Percentiles rank a stretch among this genome's conserved stretches.
phyloP scores from a whole-genome alignment of 2,113 vertebrate genomes.

The Notiomystis cincta region DNA sequence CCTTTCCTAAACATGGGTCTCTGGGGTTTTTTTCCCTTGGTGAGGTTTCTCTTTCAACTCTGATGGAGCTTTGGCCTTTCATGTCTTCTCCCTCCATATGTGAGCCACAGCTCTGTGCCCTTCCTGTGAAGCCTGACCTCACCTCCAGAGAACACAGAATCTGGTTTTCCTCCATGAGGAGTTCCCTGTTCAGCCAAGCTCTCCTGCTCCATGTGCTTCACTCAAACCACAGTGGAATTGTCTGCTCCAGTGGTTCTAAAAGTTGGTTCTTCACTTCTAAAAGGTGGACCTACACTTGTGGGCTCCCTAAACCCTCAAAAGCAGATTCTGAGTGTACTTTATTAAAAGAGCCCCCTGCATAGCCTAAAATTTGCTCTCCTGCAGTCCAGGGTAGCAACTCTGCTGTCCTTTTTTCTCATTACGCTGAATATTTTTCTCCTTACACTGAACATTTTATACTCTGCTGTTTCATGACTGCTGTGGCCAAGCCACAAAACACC shows the following conservation, averaged over 20 bases:
- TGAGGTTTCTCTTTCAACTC: background rate
- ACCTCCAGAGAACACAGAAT: background rate
- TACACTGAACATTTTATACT: background rate
- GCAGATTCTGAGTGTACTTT: background rate
- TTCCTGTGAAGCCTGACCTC: background rate
- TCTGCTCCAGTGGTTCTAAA: background rate
- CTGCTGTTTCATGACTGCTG: fast-evolving
- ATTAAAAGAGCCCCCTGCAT: background rate
- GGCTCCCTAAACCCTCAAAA: background rate
- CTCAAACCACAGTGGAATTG: background rate
- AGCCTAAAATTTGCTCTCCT: background rate
- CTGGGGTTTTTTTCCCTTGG: background rate
- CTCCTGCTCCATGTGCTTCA: background rate
- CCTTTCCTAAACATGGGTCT: background rate
- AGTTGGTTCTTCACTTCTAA: background rate
- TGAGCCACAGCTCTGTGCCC: background rate
- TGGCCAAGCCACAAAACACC: background rate
- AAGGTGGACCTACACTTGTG: background rate
- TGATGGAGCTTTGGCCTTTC: background rate
- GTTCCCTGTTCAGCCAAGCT: background rate
- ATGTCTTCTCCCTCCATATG: background rate
- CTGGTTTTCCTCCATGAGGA: background rate
- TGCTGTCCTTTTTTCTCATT: background rate
- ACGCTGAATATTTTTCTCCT: background rate
- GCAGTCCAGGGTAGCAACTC: background rate